Base-by-base conservation (phyloP, 1,140 invertebrate species). In the Nebria ingens region DNA sequence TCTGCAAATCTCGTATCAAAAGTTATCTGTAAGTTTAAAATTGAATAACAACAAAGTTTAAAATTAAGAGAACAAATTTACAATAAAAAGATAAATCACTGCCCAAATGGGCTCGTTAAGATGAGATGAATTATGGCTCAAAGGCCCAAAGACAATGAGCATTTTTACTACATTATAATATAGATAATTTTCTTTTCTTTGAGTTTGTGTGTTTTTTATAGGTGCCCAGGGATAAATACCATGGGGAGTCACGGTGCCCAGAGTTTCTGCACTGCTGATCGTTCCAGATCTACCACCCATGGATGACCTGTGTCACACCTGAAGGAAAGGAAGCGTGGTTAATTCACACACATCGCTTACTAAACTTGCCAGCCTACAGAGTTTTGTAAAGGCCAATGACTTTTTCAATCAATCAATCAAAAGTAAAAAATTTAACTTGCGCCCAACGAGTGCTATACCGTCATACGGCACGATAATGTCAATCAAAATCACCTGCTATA, bases 221-320 rank as follows among this genome's bases (percentile, higher is more conserved):
- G 73, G 73, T 75, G 69, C 70, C 71, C 76, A 76, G 74, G 68
- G 76, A 79, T 79, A 79, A 77, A 77, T 79, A 79, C 78, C 78
- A 78, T 79, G 76, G 72, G 72, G 70, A 71, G 74, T 75, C 74
- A 68, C 71, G 69, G 73, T 69, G 71, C 68, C 71, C 71, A 69
- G 71, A 74, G 68, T 70, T 71, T 72, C 73, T 70, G 69, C 66
- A 53, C 63, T 60, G 61, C 62, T 61, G 52, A 56, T 45, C 56
- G 58, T 61, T 60, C 57, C 56, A 62, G 63, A 13, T n/a, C n/a
- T 29, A 53, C 21, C 20, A 25, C 52, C 22, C 15, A 15, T 53
- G 52, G 52, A 53, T 23, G 52, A 53, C 52, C 50, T 53, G 52
- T 23, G 21, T 23, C 52, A 58, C 61, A 71, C 69, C 69, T 71